Evolutionary conservation across 2,797 vertebrate species (phyloP), one percentile per base, ranked within the genome.

Genomic region (Fringilla coelebs): DNA sequence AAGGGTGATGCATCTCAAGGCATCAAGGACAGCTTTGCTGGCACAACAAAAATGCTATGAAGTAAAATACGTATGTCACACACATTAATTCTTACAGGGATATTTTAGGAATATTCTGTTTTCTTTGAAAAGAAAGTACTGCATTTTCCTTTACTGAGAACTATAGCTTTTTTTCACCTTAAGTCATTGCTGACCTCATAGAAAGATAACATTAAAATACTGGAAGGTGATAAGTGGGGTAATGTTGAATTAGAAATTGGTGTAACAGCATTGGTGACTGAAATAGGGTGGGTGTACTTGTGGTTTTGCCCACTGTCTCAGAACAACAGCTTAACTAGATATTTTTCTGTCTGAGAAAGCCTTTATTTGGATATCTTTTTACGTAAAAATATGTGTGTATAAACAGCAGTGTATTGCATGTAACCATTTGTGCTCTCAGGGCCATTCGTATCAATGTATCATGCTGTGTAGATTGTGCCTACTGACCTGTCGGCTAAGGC

Each of bases 251-350:
- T 88, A 68, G 43, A 70, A 91, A 43, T 68, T 68, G 29, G 45
- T 86, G 19, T 31, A 41, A 68, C 25, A 85, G 16, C 67, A 70
- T 31, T 74, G 49, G 62, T 55, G 65, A 74, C 70, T 89, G 48
- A 75, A 88, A 76, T 26, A 88, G 21, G 3, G 34, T 65, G 14
- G 8, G 38, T 11, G 6, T 26, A 29, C 8, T 38, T 5, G 4
- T 70, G 40, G 13, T 51, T 96, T 90, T 90, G 20, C 40, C 17
- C 52, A 21, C 65, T 68, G 14, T 52, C 45, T 83, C 83, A 84
- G 84, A 94, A 94, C 58, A 97, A 57, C 55, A 75, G 72, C 97
- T 96, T 82, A 89, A 38, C 19, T 88, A 90, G 55, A 41, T 31
- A 76, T 8, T 88, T 60, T 88, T n/a, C 52, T 93, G 22, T 51